Conservation (phyloP, 2,797 vertebrate genomes). For the Semaprochilodus insignis region DNA sequence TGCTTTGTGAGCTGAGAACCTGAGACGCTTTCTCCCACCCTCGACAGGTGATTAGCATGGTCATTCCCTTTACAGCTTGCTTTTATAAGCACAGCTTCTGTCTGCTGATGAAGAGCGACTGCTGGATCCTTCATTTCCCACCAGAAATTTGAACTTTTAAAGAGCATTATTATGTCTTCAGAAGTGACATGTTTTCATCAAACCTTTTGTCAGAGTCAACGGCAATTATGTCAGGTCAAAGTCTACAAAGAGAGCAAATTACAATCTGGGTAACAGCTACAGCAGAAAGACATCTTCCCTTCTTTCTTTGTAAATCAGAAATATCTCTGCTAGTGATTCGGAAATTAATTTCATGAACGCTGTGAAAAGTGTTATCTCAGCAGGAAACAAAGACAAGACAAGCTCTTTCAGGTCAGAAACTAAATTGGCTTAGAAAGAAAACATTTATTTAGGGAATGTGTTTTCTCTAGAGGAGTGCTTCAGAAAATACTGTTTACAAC, state of each 20-base stretch:
- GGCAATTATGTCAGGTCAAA: background rate
- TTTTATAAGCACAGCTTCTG: background rate
- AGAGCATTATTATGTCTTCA: background rate
- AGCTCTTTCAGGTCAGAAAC: background rate
- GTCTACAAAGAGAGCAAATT: background rate
- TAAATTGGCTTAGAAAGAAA: background rate
- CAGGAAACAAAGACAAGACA: background rate
- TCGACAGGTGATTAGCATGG: background rate
- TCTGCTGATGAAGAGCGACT: background rate
- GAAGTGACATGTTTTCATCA: slow-evolving; percentile 21
- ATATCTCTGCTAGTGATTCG: background rate
- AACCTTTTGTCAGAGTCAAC: background rate
- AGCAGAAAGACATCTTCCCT: background rate
- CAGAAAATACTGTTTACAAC: background rate
- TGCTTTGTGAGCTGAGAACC: background rate
- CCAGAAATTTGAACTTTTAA: background rate
- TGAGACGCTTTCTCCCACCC: background rate
- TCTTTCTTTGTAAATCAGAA: background rate
- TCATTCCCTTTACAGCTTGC: background rate
- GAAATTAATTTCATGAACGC: background rate
- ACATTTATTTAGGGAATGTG: background rate
- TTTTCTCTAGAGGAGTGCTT: background rate
- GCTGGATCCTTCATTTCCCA: background rate
- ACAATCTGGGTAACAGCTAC: background rate
- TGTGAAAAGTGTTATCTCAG: background rate